These are phyloP conservation scores for Penaeus vannamei DNA, from an alignment of 1,140 invertebrate genomes.

Conservation along the genomic window DNA sequence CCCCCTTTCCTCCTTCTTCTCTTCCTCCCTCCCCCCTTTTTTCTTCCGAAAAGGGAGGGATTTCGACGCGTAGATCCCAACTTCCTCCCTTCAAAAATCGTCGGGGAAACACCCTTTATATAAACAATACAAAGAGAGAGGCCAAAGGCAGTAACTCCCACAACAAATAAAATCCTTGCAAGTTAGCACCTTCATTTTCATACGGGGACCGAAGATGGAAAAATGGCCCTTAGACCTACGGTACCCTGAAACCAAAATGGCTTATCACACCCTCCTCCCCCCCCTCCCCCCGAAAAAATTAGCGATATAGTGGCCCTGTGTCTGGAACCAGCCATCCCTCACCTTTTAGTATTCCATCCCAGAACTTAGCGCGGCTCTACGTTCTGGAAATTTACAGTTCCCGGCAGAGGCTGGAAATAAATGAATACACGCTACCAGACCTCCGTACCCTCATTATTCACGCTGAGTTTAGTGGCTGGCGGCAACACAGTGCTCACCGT, in stretches of 20 bases:
- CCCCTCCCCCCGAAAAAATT: slow-evolving; percentile 32
- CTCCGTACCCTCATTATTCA: slow-evolving; percentile 52
- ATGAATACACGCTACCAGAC: slow-evolving; percentile 56
- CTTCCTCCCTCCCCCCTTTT: neutral
- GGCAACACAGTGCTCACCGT: slow-evolving; percentile 35
- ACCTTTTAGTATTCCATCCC: slow-evolving; percentile 54
- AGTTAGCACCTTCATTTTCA: slow-evolving; percentile 54
- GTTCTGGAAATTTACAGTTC: slow-evolving; percentile 49
- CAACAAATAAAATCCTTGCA: slow-evolving; percentile 48
- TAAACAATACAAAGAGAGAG: slow-evolving; percentile 52
- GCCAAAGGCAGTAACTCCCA: slow-evolving; percentile 52
- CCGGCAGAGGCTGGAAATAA: slow-evolving; percentile 57
- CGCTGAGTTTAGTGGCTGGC: slow-evolving; percentile 52
- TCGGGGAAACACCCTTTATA: slow-evolving; percentile 28
- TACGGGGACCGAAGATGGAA: neutral
- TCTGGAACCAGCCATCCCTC: slow-evolving; percentile 50
- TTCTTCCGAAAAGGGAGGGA: no score
- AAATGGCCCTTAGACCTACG: slow-evolving; percentile 40
- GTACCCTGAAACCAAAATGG: slow-evolving; percentile 29
- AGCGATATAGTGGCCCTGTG: slow-evolving; percentile 53
- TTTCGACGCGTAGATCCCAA: no score
- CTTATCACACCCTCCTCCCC: neutral
- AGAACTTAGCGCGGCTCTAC: slow-evolving; percentile 52
- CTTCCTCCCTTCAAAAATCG: no score
- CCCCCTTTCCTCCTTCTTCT: slow-evolving; percentile 35